A percentile compares a stretch with the other conserved stretches of the same genome.
Conservation (phyloP, 1,140 invertebrate genomes). For the Neodiprion fabricii region DNA sequence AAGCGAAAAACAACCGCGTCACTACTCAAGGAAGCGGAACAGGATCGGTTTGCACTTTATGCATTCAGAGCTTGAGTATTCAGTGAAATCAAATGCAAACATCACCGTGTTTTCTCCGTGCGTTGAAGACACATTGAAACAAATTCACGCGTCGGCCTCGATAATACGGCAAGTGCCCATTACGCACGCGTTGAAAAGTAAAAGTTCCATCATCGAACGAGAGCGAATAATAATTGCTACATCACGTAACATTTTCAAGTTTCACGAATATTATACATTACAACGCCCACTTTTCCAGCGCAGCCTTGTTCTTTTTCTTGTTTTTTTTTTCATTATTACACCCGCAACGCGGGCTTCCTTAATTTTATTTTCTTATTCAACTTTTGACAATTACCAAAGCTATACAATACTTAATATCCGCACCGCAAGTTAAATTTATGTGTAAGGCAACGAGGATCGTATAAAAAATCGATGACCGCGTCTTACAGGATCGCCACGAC, state of each 20-base stretch:
- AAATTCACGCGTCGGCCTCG: not conserved
- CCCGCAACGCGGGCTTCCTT: too few species aligned
- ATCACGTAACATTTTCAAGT: not conserved
- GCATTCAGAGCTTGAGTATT: not conserved
- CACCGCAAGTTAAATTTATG: too few species aligned
- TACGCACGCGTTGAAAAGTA: not conserved
- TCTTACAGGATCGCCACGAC: too few species aligned
- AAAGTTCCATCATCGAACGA: not conserved
- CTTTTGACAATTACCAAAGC: too few species aligned
- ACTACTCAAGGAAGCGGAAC: slow-evolving; percentile 35
- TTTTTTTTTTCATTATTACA: not conserved
- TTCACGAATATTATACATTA: not conserved
- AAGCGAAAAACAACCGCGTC: slow-evolving; percentile 21
- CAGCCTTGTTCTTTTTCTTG: not conserved
- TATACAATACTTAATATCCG: too few species aligned
- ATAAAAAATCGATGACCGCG: too few species aligned
- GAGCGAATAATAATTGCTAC: not conserved
- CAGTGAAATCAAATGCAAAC: too few species aligned
- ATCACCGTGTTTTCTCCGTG: not conserved
- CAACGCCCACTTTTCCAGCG: not conserved
- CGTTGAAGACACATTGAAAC: not conserved
- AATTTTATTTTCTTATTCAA: too few species aligned
- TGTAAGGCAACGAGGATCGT: too few species aligned
- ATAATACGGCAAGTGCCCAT: not conserved
- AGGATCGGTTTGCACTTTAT: slow-evolving; percentile 33